phyloP scores from a whole-genome alignment of 2,888 invertebrate species.

The Electrophaes corylata region DNA sequence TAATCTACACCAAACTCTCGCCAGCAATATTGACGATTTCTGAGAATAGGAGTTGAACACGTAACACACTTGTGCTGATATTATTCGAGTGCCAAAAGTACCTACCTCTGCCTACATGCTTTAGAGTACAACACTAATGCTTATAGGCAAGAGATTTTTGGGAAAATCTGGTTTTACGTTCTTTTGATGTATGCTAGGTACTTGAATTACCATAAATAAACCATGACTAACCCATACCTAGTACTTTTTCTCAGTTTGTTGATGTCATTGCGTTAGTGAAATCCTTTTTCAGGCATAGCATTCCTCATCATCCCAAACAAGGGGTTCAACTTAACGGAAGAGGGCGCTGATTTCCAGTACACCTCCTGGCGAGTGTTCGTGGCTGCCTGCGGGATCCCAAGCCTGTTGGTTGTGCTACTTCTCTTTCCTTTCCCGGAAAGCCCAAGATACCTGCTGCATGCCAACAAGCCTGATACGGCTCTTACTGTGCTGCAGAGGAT shows the following conservation, averaged over 20 bases:
- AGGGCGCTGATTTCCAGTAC: constrained; percentile 68
- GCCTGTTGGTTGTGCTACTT: constrained; percentile 77
- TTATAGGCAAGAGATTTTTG: too few relatives aligned
- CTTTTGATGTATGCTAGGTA: too few relatives aligned
- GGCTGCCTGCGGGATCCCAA: constrained; percentile 84
- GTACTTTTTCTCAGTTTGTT: neutral
- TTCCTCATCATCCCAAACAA: constrained; percentile 73
- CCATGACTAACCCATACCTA: neutral
- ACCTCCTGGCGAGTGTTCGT: constrained; percentile 87
- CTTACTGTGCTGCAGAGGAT: constrained; percentile 81
- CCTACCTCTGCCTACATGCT: too few relatives aligned
- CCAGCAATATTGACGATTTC: constrained; percentile 3
- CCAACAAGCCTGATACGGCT: constrained; percentile 77
- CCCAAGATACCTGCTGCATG: constrained; percentile 81
- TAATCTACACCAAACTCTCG: neutral
- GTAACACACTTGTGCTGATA: neutral
- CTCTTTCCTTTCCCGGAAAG: constrained; percentile 84
- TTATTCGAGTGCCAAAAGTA: neutral
- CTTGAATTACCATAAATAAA: too few relatives aligned
- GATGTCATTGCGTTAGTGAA: neutral
- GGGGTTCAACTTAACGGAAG: constrained; percentile 61
- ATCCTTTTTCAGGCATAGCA: constrained; percentile 66
- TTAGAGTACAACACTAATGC: too few relatives aligned
- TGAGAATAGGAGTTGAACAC: neutral
- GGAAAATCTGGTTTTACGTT: too few relatives aligned